These are phyloP conservation scores for Anas flavirostris DNA, from an alignment of 2,797 vertebrate genomes.

Conservation along the genomic window DNA sequence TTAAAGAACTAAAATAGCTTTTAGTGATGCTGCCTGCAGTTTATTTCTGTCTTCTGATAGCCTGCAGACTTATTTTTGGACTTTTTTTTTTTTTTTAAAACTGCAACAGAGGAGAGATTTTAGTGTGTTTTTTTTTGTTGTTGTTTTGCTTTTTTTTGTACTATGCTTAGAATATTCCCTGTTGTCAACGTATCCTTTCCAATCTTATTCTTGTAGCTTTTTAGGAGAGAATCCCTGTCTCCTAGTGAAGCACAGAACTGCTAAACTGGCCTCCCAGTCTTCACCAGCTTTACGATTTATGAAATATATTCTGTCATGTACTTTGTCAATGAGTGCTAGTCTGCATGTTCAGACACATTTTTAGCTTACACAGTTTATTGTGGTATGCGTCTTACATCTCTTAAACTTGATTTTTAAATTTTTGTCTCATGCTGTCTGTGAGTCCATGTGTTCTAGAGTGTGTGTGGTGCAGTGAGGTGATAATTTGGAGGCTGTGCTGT, in stretches of 20 bases:
- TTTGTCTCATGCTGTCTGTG: background rate
- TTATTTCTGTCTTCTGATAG: constrained; percentile 4
- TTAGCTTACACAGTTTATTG: background rate
- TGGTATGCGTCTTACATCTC: background rate
- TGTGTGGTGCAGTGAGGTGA: background rate
- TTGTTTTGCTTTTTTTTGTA: too few relatives aligned
- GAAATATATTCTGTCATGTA: background rate
- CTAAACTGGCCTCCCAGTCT: background rate
- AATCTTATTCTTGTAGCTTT: background rate
- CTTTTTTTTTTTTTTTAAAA: background rate
- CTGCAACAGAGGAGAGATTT: background rate
- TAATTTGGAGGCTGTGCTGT: background rate
- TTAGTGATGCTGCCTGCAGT: background rate
- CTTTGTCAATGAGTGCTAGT: background rate
- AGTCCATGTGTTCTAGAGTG: background rate
- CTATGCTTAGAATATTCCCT: background rate
- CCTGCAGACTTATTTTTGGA: background rate
- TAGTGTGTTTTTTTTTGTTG: too few relatives aligned
- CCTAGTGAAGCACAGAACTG: background rate
- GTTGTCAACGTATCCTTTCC: background rate
- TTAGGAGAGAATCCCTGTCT: background rate
- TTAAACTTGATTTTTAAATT: background rate
- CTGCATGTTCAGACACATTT: background rate
- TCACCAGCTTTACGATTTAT: background rate
- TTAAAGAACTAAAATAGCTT: background rate